Conservation (phyloP, 2,797 vertebrate genomes). For the Gadopsis bispinosus region DNA sequence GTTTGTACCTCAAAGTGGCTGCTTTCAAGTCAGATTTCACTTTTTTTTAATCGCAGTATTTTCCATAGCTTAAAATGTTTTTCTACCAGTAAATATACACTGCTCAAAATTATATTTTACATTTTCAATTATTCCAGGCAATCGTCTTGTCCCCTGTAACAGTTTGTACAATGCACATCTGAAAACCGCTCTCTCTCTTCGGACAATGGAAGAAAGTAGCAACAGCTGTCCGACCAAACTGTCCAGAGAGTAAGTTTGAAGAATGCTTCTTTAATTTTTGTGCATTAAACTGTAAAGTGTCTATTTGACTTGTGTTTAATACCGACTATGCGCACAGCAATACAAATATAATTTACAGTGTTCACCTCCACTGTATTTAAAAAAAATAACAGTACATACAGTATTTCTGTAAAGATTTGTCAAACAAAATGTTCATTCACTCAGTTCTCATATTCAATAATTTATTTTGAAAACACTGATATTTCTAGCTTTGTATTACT, state of each 20-base stretch:
- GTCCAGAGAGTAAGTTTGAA: not conserved
- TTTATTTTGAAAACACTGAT: not conserved
- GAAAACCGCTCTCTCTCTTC: not conserved
- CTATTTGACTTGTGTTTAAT: constrained; percentile 36
- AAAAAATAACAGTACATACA: constrained; percentile 14
- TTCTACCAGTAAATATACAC: not conserved
- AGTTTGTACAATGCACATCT: not conserved
- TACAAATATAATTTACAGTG: constrained; percentile 27
- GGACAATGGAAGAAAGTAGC: not conserved
- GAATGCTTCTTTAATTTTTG: constrained; percentile 17
- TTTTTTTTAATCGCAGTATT: not conserved
- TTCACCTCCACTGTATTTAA: constrained; percentile 20
- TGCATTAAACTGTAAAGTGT: constrained; percentile 28
- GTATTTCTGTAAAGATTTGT: not conserved
- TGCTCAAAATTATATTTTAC: not conserved
- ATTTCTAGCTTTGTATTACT: not conserved
- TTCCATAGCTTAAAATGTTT: not conserved
- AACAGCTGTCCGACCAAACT: constrained; percentile 6
- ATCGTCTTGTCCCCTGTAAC: not conserved
- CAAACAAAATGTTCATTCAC: not conserved
- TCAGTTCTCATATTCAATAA: constrained; percentile 1
- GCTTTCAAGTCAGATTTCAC: not conserved
- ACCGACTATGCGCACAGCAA: constrained; percentile 42
- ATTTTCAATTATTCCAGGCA: not conserved
- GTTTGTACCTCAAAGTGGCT: not conserved